phyloP scores from a whole-genome alignment of 2,888 invertebrate genomes.

The Tinea pellionella region DNA sequence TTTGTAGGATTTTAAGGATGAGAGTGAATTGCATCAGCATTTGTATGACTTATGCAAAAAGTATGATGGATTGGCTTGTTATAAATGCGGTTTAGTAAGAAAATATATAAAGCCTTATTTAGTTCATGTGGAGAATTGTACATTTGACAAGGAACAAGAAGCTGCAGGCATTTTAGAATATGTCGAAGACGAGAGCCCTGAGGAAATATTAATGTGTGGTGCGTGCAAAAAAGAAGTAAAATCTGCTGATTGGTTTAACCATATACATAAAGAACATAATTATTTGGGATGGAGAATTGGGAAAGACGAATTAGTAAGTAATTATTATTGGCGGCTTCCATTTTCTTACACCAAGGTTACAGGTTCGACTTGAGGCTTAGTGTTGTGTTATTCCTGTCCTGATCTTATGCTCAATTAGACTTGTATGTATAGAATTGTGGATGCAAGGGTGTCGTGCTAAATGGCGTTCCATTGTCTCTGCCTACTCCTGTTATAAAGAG shows the following conservation, averaged over 20 bases:
- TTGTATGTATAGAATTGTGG: too few species aligned
- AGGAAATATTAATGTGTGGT: background rate
- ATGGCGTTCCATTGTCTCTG: too few species aligned
- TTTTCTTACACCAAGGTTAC: background rate
- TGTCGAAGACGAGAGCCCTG: background rate
- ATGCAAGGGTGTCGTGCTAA: too few species aligned
- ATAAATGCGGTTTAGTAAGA: slow-evolving; percentile 27
- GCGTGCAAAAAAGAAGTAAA: slow-evolving; percentile 20
- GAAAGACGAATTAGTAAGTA: slow-evolving; percentile 27
- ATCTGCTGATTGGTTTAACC: slow-evolving; percentile 29
- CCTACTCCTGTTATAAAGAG: too few species aligned
- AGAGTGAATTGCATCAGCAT: slow-evolving; percentile 19
- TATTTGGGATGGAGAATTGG: slow-evolving; percentile 41
- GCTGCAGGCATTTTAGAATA: too few species aligned
- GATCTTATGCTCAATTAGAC: too few species aligned
- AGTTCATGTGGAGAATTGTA: slow-evolving; percentile 18
- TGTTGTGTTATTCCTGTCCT: too few species aligned
- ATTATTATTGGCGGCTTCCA: slow-evolving; percentile 18
- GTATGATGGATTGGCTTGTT: slow-evolving; percentile 24
- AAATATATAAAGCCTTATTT: slow-evolving; percentile 18
- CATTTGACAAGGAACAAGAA: background rate
- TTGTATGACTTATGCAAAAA: slow-evolving; percentile 25
- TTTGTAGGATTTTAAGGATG: slow-evolving; percentile 30
- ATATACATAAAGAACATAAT: slow-evolving; percentile 31
- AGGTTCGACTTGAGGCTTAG: background rate